Evolutionary conservation across 2,113 vertebrate species (phyloP).

Genomic region (Myocastor coypus): DNA sequence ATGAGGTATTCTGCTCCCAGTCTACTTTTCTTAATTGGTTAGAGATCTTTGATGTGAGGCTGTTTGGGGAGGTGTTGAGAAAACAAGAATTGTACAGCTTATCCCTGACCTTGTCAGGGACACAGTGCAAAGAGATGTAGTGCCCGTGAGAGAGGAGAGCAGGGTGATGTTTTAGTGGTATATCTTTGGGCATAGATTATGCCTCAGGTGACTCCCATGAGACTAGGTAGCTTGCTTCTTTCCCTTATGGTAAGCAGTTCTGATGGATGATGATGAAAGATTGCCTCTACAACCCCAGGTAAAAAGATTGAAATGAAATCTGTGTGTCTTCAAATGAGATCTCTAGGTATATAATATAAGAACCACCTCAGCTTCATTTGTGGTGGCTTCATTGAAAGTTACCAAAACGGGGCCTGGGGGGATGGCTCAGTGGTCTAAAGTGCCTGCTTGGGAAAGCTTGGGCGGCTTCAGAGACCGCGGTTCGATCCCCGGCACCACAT

Average conservation of each 20-base stretch:
- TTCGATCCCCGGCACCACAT: no score
- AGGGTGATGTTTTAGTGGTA: background rate
- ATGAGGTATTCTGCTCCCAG: background rate
- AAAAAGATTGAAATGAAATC: background rate
- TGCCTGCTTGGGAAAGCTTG: no score
- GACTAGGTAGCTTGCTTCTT: background rate
- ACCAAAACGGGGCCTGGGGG: no score
- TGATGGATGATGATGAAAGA: background rate
- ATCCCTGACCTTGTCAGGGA: constrained; percentile 33
- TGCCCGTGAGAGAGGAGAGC: background rate
- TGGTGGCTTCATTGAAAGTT: constrained; percentile 18
- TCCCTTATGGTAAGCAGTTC: background rate
- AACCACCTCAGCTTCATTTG: constrained; percentile 20
- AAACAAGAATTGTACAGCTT: constrained; percentile 39
- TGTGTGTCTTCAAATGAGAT: background rate
- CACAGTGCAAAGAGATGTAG: constrained; percentile 43
- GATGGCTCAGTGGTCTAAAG: no score
- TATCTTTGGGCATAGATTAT: background rate
- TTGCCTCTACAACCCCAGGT: background rate
- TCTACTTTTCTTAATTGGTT: constrained; percentile 11
- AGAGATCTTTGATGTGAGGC: background rate
- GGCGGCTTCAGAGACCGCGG: no score
- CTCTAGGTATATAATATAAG: background rate
- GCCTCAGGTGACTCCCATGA: constrained; percentile 32
- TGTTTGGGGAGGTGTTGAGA: constrained; percentile 39